Conservation (phyloP, 2,113 vertebrate genomes). For the Mus spicilegus region DNA sequence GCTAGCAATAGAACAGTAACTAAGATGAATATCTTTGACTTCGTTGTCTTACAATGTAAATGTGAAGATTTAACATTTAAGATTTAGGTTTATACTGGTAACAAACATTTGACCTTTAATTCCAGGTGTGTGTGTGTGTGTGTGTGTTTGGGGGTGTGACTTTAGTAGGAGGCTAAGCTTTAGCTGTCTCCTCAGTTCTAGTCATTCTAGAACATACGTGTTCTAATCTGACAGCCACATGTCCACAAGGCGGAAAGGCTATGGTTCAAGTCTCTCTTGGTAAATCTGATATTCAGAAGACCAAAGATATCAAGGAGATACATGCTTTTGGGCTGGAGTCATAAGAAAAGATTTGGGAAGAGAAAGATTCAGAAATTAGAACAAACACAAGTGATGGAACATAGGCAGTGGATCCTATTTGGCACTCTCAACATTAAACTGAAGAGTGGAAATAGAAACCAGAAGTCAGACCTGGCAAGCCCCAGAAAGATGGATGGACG, state of each 20-base stretch:
- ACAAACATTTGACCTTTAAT: not conserved
- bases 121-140: not conserved
- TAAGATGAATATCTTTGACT: not conserved
- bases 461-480: not conserved
- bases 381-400: not conserved
- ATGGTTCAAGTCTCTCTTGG: not conserved
- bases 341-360: not conserved
- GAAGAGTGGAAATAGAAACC: not conserved
- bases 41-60: slow-evolving; percentile 34
- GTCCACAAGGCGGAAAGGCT: not conserved
- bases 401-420: not conserved
- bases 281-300: not conserved
- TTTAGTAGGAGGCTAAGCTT: not conserved
- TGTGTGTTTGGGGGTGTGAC: not conserved
- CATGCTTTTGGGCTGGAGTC: not conserved
- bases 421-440: not conserved
- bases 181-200: not conserved
- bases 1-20: not conserved
- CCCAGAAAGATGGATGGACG: slow-evolving; percentile 13
- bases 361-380: not conserved
- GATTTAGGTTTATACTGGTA: not conserved
- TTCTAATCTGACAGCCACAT: not conserved
- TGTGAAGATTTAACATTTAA: slow-evolving; percentile 12
- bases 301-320: not conserved
- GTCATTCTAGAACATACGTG: not conserved